Evolutionary conservation across 2,797 vertebrate genomes (phyloP).

Genomic region (Cetoscarus ocellatus): DNA sequence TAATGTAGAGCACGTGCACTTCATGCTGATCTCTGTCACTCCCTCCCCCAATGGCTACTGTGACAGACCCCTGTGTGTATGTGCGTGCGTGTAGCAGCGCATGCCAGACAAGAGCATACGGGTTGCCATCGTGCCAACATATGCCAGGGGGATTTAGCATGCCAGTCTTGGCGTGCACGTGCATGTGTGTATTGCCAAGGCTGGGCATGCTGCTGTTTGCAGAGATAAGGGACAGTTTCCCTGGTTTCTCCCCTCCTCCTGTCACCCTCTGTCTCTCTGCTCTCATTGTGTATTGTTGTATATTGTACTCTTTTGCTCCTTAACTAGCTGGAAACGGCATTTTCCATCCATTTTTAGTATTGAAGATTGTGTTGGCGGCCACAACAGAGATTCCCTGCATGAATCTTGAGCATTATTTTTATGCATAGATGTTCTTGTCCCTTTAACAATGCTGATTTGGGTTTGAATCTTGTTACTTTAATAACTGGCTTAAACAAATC

Average conservation of each 20-base stretch:
- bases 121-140: conserved; percentile 80
- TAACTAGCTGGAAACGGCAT: conserved; percentile 56
- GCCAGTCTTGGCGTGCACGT: conserved; percentile 67
- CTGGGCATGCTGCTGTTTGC: conserved; percentile 80
- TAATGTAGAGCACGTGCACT: conserved; percentile 82
- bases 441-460: too few species aligned
- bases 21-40: conserved; percentile 62
- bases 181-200: conserved; percentile 67
- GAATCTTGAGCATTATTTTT: conserved; percentile 16
- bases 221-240: conserved; percentile 79
- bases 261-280: conserved; percentile 67
- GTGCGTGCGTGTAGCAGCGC: conserved; percentile 39
- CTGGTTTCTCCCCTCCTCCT: conserved; percentile 66
- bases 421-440: neutral
- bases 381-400: conserved; percentile 16
- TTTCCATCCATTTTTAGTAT: conserved; percentile 53
- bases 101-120: conserved; percentile 78
- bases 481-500: too few species aligned
- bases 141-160: conserved; percentile 83
- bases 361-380: conserved; percentile 30
- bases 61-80: conserved; percentile 55
- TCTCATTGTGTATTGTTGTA: conserved; percentile 74
- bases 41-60: conserved; percentile 61
- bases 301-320: conserved; percentile 55
- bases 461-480: too few species aligned